Conservation (phyloP, 2,113 vertebrate species). For the Gavia stellata region DNA sequence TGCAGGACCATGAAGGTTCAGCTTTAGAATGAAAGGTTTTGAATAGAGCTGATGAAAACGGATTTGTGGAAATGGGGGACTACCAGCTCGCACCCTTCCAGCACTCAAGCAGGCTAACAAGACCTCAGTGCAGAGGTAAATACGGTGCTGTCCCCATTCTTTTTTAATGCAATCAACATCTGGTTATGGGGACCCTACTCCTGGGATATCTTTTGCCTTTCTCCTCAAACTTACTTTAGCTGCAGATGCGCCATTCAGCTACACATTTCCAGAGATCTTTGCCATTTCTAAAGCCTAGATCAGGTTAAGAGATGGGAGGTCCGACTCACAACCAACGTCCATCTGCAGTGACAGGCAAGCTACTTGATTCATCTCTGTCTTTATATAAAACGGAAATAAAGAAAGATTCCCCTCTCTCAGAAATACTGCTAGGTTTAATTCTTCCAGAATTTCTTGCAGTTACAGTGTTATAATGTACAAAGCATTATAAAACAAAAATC, state of each 20-base stretch:
- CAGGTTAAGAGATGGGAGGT: background rate
- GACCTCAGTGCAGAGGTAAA: background rate
- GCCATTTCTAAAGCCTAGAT: background rate
- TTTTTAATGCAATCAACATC: background rate
- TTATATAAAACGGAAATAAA: background rate
- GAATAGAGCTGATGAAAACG: background rate
- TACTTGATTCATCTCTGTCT: background rate
- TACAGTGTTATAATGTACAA: background rate
- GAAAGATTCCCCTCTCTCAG: background rate
- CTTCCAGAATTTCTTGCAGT: background rate
- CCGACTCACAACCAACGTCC: background rate
- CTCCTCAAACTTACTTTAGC: background rate
- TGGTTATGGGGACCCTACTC: background rate
- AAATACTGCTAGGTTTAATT: background rate
- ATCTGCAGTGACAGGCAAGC: background rate
- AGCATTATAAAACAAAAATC: background rate
- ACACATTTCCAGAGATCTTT: background rate
- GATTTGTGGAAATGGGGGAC: background rate
- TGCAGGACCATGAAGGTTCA: background rate
- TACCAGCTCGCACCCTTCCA: background rate
- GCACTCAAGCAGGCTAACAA: background rate
- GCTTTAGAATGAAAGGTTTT: conserved; percentile 13
- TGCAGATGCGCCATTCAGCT: background rate
- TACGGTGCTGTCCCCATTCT: background rate
- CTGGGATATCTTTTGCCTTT: background rate